phyloP scores from a whole-genome alignment of 2,797 vertebrate species.

The Saxicola maurus region DNA sequence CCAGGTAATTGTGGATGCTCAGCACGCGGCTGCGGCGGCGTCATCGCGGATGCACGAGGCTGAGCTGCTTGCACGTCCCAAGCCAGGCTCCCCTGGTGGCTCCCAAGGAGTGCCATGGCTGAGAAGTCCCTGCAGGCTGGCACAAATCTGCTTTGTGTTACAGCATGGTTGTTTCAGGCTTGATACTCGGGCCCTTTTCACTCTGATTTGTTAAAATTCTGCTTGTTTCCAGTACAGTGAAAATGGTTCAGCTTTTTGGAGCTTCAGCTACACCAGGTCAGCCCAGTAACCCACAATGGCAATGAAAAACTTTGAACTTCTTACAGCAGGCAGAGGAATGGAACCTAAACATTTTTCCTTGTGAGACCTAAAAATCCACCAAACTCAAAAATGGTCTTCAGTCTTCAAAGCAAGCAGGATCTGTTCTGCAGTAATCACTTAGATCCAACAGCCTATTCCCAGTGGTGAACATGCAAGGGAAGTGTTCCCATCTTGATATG shows the following conservation, averaged over 20 bases:
- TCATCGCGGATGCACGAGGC: neutral
- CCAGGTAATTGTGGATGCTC: neutral
- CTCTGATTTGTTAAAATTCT: neutral
- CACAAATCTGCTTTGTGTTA: neutral
- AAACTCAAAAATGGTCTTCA: neutral
- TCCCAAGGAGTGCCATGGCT: neutral
- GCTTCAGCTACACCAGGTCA: neutral
- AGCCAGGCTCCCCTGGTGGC: rapidly evolving
- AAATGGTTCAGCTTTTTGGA: neutral
- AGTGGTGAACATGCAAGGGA: neutral
- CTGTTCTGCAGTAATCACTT: neutral
- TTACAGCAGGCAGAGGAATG: neutral
- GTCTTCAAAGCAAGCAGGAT: neutral
- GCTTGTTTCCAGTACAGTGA: neutral
- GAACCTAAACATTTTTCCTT: neutral
- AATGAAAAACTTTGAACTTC: neutral
- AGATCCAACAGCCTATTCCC: neutral
- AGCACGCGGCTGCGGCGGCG: rapidly evolving
- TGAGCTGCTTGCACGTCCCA: neutral
- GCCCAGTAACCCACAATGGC: neutral
- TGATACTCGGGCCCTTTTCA: neutral
- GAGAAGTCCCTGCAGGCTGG: neutral
- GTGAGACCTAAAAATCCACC: neutral
- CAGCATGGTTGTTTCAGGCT: neutral
- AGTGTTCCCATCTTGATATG: neutral